Conservation (phyloP, 2,888 invertebrate genomes). For the Brachyptera risi region DNA sequence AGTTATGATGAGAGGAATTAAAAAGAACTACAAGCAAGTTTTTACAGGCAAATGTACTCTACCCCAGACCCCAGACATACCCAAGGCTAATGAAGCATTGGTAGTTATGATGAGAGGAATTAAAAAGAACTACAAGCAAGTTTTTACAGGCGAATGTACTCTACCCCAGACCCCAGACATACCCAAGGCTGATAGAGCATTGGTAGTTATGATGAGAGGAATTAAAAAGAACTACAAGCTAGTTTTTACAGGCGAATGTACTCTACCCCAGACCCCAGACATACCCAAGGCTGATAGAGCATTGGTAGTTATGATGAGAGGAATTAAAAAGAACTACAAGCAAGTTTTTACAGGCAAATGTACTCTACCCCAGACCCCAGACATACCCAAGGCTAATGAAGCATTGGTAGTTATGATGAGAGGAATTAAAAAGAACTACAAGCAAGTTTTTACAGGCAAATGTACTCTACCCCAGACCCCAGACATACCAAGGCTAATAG, state of each 20-base stretch:
- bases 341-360: no score
- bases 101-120: conserved; percentile 17
- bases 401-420: conserved; percentile 13
- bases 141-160: no score
- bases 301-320: conserved; percentile 12
- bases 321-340: conserved; percentile 18
- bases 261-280: no score
- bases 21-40: conserved; percentile 16
- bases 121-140: conserved; percentile 16
- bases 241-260: no score
- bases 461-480: no score
- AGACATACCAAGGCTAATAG: no score
- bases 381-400: no score
- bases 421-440: conserved; percentile 18
- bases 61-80: no score
- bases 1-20: conserved; percentile 18
- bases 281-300: neutral
- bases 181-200: neutral
- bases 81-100: neutral
- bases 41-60: no score
- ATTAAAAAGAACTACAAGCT: conserved; percentile 16
- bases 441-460: conserved; percentile 16
- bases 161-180: no score
- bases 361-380: no score
- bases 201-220: conserved; percentile 13